These are phyloP conservation scores for Patiria pectinifera DNA, from an alignment of 53 echinoderm and acorn worm genomes.

Conservation along the genomic window DNA sequence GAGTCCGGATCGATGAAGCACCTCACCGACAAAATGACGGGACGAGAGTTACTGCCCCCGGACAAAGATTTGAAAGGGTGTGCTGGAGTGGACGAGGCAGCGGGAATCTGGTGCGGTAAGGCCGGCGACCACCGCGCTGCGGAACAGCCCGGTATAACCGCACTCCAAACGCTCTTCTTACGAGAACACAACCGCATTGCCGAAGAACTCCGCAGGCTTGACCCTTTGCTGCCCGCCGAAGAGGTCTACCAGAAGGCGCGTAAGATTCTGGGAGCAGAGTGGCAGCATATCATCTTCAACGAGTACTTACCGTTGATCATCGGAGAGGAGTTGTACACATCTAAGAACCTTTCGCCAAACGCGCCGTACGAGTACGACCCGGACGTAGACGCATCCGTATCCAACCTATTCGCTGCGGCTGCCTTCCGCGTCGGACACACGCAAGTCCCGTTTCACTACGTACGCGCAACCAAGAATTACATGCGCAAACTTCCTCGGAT, in stretches of 20 bases:
- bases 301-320: slow-evolving; percentile 68
- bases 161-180: slow-evolving; percentile 77
- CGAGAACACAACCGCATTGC: slow-evolving; percentile 84
- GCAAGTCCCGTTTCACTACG: slow-evolving; percentile 52
- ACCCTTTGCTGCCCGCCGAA: slow-evolving; percentile 35
- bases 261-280: slow-evolving; percentile 72
- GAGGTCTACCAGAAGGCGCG: slow-evolving; percentile 69
- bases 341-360: neutral
- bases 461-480: slow-evolving; percentile 57
- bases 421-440: slow-evolving; percentile 84
- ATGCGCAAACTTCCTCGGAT: slow-evolving; percentile 1
- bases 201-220: slow-evolving; percentile 44
- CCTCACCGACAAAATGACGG: neutral
- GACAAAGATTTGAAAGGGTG: slow-evolving; percentile 11
- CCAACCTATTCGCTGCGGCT: slow-evolving; percentile 81
- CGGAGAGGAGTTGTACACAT: slow-evolving; percentile 22
- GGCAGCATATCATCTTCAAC: slow-evolving; percentile 74
- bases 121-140: slow-evolving; percentile 83
- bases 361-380: slow-evolving; percentile 47
- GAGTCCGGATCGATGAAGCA: neutral
- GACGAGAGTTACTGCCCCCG: slow-evolving; percentile 24
- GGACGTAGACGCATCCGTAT: slow-evolving; percentile 61
- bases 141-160: slow-evolving; percentile 80
- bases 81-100: slow-evolving; percentile 7
- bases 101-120: slow-evolving; percentile 34